A percentile compares a stretch with the other conserved stretches of the same genome.
Evolutionary conservation across 2,888 invertebrate genomes (phyloP).

Genomic region (Napeogenes sylphis): DNA sequence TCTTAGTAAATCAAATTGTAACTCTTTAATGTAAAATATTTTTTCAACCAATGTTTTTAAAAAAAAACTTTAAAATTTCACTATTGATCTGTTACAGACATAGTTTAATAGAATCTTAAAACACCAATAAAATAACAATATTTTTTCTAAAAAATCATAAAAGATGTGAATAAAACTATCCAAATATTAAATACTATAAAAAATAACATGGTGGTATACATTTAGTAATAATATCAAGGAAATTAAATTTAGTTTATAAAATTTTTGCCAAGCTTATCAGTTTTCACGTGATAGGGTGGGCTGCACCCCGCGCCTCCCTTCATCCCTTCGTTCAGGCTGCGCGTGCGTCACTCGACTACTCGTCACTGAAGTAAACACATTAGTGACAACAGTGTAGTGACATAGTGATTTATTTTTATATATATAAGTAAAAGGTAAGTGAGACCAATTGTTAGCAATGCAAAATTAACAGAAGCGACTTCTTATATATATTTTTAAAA

Average conservation of each 20-base stretch:
- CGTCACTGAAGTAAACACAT: conserved; percentile 46
- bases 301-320: conserved; percentile 33
- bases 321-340: conserved; percentile 43
- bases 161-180: no score
- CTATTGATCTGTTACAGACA: no score
- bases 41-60: no score
- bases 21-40: no score
- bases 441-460: conserved; percentile 1
- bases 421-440: conserved; percentile 16
- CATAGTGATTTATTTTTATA: conserved; percentile 13
- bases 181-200: no score
- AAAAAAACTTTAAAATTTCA: no score
- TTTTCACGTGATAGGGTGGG: conserved; percentile 35
- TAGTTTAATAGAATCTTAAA: no score
- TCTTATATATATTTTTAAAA: conserved; percentile 7
- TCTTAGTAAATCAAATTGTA: no score
- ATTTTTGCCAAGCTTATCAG: conserved; percentile 32
- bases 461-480: conserved; percentile 5
- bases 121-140: no score
- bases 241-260: conserved; percentile 1
- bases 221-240: no score
- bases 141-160: no score
- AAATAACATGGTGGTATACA: no score
- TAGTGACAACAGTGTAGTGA: conserved; percentile 7
- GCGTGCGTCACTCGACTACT: conserved; percentile 51